Evolutionary conservation across 2,113 vertebrate genomes (phyloP).

Genomic region (Dromiciops gliroides): DNA sequence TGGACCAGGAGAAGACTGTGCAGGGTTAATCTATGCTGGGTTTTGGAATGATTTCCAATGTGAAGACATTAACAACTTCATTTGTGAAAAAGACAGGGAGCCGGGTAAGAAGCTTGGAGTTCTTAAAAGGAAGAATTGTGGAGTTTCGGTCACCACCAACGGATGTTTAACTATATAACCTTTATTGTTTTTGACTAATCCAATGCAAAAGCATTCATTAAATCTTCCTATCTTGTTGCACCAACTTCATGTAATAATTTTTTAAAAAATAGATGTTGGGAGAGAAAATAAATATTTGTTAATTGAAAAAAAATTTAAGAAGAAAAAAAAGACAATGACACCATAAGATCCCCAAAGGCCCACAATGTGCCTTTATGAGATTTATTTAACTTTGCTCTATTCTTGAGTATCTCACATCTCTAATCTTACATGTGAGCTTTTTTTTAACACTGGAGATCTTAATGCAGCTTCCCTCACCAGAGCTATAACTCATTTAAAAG

Average conservation of each 20-base stretch:
- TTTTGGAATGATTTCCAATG: constrained; percentile 97
- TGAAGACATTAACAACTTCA: constrained; percentile 92
- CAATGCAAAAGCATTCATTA: background rate
- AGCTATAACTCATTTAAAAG: constrained; percentile 28
- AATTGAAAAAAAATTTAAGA: background rate
- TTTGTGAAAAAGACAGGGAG: constrained; percentile 91
- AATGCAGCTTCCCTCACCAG: constrained; percentile 30
- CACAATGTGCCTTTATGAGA: background rate
- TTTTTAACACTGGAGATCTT: background rate
- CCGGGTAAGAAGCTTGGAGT: constrained; percentile 81
- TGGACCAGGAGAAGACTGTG: constrained; percentile 91
- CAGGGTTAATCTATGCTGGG: constrained; percentile 89
- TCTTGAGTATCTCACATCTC: background rate
- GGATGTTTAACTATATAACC: background rate
- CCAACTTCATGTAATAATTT: background rate
- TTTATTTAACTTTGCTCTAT: constrained; percentile 22
- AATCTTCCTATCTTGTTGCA: background rate
- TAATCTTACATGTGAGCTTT: background rate
- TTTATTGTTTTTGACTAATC: background rate
- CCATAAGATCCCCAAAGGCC: background rate
- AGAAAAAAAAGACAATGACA: background rate
- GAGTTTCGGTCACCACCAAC: background rate
- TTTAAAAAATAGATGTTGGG: background rate
- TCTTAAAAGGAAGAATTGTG: constrained; percentile 15
- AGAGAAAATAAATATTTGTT: background rate